Evolutionary conservation across 2,113 vertebrate genomes (phyloP), one percentile per base, ranked within the genome.

Genomic region (Natator depressus): DNA sequence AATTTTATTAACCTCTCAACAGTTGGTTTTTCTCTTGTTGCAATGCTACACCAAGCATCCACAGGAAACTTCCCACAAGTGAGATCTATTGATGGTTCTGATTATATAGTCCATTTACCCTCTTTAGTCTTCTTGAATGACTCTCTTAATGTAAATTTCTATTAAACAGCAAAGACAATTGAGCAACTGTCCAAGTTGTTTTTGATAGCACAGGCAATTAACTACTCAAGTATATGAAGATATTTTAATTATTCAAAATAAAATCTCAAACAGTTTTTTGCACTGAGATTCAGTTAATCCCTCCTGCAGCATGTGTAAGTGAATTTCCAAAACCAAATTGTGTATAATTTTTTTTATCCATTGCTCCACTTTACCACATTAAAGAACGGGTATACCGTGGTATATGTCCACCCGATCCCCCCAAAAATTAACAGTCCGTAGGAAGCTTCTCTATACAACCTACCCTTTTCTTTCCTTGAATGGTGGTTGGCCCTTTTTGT

Each of bases 221-320:
- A 62, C 12, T 62, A 76, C 86, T 72, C 79, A 90, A 38, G 35
- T 89, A 35, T 1, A 3, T 88, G 49, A 94, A 89, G 90, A 2
- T 80, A 54, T 79, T 95, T 62, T 88, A 87, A 79, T 87, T 88
- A 91, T 78, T 86, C 80, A 87, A 62, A 10, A 31, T 29, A 62
- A 62, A 62, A 62, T 62, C 29, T 62, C 27, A 54, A 17, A 54
- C 53, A 31, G 59, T 29, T 62, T 59, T 62, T 62, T 62, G 29
- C 31, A 62, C 59, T 62, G 59, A 31, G 13, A 62, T 62, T 62
- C 59, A 62, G 59, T 62, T 62, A 29, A 62, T 62, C 29, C 59
- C 3, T 62, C 59, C 94, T 89, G 83, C 81, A 96, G 92, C 82
- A 93, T 80, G 89, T 95, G 50, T 93, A 92, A 96, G 82, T 96